Conservation (phyloP, 2,113 vertebrate species). For the Anser brachyrhynchus region DNA sequence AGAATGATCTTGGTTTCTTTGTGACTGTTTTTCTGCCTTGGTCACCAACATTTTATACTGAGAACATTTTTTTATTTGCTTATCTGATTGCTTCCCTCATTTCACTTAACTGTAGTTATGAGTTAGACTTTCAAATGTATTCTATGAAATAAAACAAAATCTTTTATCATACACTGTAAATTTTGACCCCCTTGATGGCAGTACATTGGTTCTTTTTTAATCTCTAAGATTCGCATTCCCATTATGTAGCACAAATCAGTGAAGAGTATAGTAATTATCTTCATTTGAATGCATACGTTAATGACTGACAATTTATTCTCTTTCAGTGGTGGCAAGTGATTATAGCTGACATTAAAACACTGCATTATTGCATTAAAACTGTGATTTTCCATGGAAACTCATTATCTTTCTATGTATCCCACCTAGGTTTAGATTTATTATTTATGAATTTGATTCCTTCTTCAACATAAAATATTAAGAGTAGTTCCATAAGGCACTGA, state of each 20-base stretch:
- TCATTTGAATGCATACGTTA: constrained; percentile 31
- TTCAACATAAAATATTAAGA: constrained; percentile 74
- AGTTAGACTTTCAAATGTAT: neutral
- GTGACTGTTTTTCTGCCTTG: neutral
- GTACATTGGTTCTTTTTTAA: neutral
- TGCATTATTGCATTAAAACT: neutral
- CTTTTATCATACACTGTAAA: neutral
- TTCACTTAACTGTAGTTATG: neutral
- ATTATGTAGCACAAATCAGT: constrained; percentile 10
- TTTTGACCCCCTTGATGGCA: neutral
- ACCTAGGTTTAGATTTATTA: constrained; percentile 68
- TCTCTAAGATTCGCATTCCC: neutral
- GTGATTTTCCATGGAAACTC: constrained; percentile 37
- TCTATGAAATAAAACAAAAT: neutral
- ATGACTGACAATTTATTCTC: constrained; percentile 32
- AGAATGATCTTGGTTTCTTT: neutral
- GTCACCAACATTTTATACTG: neutral
- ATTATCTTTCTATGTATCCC: constrained; percentile 58
- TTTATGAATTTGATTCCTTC: constrained; percentile 72
- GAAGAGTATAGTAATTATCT: constrained; percentile 38
- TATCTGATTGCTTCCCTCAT: neutral
- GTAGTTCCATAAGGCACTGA: constrained; percentile 31
- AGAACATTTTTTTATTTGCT: neutral
- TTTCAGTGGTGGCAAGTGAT: neutral
- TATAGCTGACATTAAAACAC: constrained; percentile 16